These are phyloP conservation scores for Lochmaea crataegi DNA, from an alignment of 2,888 invertebrate species.

Conservation along the genomic window DNA sequence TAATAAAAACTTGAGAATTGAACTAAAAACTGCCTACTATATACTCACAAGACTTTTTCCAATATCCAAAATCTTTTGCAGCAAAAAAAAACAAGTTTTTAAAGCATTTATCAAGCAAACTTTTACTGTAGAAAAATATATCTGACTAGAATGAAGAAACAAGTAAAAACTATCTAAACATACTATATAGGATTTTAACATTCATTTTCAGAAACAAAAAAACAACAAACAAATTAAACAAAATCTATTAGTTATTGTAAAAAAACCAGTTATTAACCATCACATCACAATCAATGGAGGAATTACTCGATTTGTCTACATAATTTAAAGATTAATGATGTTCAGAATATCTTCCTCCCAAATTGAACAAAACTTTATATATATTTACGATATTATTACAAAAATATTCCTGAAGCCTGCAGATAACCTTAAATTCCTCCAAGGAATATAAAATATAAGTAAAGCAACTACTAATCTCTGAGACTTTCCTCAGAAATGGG, in stretches of 20 bases:
- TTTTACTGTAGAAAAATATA: background rate
- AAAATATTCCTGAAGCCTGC: too few species aligned
- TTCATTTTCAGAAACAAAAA: slow-evolving; percentile 38
- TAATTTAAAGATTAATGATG: background rate
- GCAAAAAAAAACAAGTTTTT: slow-evolving; percentile 51
- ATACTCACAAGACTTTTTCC: slow-evolving; percentile 63
- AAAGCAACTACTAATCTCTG: too few species aligned
- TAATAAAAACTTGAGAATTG: slow-evolving; percentile 45
- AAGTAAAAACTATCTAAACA: too few species aligned
- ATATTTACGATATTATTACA: too few species aligned
- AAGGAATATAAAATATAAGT: too few species aligned
- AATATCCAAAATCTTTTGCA: slow-evolving; percentile 58
- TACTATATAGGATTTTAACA: too few species aligned
- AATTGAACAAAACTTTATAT: too few species aligned
- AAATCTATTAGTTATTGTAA: slow-evolving; percentile 41
- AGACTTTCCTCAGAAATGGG: too few species aligned
- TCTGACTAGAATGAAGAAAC: too few species aligned
- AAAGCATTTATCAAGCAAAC: slow-evolving; percentile 52
- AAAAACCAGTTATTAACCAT: background rate
- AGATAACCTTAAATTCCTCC: too few species aligned
- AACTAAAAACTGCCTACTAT: slow-evolving; percentile 46
- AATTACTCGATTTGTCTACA: background rate
- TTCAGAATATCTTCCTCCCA: background rate
- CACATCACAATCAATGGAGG: background rate
- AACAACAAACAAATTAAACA: slow-evolving; percentile 42